Base-by-base conservation (phyloP, 2,797 vertebrate genomes). In the Artibeus lituratus region DNA sequence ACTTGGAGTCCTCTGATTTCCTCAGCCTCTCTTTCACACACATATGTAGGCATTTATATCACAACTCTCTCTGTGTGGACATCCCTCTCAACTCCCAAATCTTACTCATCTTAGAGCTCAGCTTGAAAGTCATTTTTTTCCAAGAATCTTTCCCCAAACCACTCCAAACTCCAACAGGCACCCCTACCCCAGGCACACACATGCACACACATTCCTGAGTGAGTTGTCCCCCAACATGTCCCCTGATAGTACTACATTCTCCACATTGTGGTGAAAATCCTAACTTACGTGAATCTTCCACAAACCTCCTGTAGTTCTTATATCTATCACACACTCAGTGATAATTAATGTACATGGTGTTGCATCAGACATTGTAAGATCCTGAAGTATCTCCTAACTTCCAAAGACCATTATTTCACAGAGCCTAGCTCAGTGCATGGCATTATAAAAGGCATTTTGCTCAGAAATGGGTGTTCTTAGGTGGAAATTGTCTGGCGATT, bases 301-400 rank as follows among this genome's bases (percentile, higher is more conserved):
- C 14, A 72, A 65, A 14, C 24, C 11, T 47, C 69, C 26, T 47
- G 53, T 26, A 16, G 15, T 65, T 93, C 91, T 91, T 77, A 26
- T 24, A 18, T 35, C 32, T 44, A 8, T 69, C 21, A n/a, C 10
- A 26, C 21, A 35, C 42, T 72, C 44, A n/a, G 24, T n/a, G 88
- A 72, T 83, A 73, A 59, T 44, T 73, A 83, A 57, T 65, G 51
- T 65, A 44, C 62, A 21, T 11, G 18, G 47, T 88, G 18, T 88
- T 62, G 35, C 14, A 29, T 55, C 11, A 65, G 51, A 21, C 44
- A 89, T 11, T 18, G 16, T 22, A 90, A 89, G 47, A 93, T 67
- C 87, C 72, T 90, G 49, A 84, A 78, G 35, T 77, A 26, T 22
- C 70, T 95, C 22, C 77, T 84, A 44, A 82, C 42, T 87, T 74